Evolutionary conservation across 2,113 vertebrate genomes (phyloP).

Genomic region (Heterochromis multidens): DNA sequence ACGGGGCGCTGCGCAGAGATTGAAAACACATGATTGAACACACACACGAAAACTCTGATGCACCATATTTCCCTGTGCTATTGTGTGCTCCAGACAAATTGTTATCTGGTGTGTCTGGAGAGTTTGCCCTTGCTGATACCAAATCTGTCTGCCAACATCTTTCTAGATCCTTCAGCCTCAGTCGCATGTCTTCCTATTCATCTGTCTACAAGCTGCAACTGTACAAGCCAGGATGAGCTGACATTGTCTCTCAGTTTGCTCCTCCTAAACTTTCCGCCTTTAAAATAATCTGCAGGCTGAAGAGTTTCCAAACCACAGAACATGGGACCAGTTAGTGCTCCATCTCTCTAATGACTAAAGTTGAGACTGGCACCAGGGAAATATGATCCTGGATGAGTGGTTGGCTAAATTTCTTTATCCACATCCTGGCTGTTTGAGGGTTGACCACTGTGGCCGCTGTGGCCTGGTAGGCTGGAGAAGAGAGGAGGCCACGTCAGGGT

Average conservation of each 20-base stretch:
- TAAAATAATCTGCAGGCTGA: constrained; percentile 7
- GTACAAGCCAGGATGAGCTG: background rate
- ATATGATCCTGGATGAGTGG: constrained; percentile 46
- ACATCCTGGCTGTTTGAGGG: constrained; percentile 55
- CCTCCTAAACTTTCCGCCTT: constrained; percentile 23
- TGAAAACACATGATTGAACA: constrained; percentile 42
- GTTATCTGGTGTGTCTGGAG: constrained; percentile 15
- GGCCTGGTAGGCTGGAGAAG: constrained; percentile 34
- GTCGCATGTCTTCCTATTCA: background rate
- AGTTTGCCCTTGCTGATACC: constrained; percentile 19
- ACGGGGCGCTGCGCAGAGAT: constrained; percentile 55
- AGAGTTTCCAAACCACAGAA: constrained; percentile 46
- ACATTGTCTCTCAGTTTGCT: constrained; percentile 1
- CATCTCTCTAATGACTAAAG: constrained; percentile 43
- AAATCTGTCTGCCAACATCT: background rate
- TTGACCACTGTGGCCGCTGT: constrained; percentile 52
- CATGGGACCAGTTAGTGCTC: constrained; percentile 35
- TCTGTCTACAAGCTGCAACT: background rate
- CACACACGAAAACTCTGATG: background rate
- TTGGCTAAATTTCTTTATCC: constrained; percentile 46
- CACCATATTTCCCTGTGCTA: background rate
- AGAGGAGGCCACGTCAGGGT: constrained; percentile 53
- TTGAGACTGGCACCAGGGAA: constrained; percentile 31
- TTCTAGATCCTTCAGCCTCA: background rate
- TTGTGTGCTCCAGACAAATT: constrained; percentile 26